Evolutionary conservation across 2,888 invertebrate species (phyloP).

Genomic region (Pharmacophagus antenor): DNA sequence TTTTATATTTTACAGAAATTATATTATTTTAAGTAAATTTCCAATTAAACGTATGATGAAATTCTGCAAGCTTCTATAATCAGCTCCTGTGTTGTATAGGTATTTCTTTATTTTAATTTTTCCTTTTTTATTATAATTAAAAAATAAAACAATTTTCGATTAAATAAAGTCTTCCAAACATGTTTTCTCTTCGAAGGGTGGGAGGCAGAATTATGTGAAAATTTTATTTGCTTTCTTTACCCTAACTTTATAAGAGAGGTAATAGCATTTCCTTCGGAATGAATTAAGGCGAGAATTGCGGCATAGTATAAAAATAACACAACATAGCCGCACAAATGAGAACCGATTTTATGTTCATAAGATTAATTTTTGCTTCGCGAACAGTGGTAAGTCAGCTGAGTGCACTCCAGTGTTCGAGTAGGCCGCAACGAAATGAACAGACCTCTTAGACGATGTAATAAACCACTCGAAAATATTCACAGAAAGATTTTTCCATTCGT

Average conservation of each 20-base stretch:
- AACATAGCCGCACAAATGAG: conserved; percentile 11
- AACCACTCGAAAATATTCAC: conserved; percentile 55
- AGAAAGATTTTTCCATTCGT: conserved; percentile 38
- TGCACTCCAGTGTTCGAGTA: conserved; percentile 51
- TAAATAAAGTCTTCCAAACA: no score
- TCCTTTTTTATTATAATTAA: no score
- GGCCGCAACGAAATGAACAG: conserved; percentile 68
- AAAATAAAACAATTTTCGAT: no score
- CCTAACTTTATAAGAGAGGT: not conserved
- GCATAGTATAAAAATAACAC: not conserved
- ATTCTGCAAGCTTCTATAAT: no score
- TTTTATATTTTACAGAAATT: no score
- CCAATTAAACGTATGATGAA: no score
- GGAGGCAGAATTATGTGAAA: no score
- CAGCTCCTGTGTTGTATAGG: no score
- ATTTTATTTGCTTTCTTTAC: no score
- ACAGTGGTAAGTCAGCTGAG: conserved; percentile 39
- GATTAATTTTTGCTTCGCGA: conserved; percentile 45
- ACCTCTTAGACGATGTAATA: conserved; percentile 69
- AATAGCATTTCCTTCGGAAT: not conserved
- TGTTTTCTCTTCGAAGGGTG: no score
- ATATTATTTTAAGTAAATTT: no score
- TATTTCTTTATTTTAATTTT: no score
- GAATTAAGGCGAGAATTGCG: not conserved
- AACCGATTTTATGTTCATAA: conserved; percentile 33